Conservation (phyloP, 2,797 vertebrate species). For the Scleropages formosus region DNA sequence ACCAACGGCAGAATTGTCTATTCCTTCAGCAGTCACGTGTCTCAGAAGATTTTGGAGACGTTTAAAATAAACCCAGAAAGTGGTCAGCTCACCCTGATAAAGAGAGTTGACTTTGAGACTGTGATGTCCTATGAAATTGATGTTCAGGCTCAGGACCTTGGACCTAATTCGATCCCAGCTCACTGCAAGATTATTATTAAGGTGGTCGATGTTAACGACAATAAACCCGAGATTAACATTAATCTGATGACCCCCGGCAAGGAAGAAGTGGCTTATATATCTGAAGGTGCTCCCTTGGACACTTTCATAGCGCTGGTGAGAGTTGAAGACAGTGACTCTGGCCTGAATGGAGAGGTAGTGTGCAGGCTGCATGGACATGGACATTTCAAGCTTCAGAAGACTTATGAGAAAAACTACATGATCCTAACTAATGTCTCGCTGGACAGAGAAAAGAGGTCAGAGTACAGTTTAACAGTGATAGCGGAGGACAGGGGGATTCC, state of each 20-base stretch:
- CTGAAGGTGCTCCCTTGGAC: constrained; percentile 85
- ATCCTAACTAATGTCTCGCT: constrained; percentile 90
- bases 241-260: constrained; percentile 92
- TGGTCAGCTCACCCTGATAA: constrained; percentile 86
- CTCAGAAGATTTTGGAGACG: constrained; percentile 85
- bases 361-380: constrained; percentile 91
- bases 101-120: constrained; percentile 90
- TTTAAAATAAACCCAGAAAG: constrained; percentile 88
- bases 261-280: constrained; percentile 89
- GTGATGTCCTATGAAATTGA: constrained; percentile 90
- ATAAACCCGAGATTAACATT: constrained; percentile 92
- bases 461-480: constrained; percentile 92
- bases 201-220: constrained; percentile 93
- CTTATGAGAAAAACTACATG: constrained; percentile 94
- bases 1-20: constrained; percentile 92
- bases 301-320: constrained; percentile 91
- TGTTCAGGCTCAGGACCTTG: constrained; percentile 91
- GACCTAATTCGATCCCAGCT: constrained; percentile 93
- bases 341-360: constrained; percentile 84
- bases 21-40: constrained; percentile 90
- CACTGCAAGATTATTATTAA: constrained; percentile 95
- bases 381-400: constrained; percentile 93
- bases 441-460: constrained; percentile 91
- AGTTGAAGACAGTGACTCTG: constrained; percentile 87
- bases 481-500: constrained; percentile 90